Base-by-base conservation (phyloP, 2,888 invertebrate species). In the Metallyticus violacea region DNA sequence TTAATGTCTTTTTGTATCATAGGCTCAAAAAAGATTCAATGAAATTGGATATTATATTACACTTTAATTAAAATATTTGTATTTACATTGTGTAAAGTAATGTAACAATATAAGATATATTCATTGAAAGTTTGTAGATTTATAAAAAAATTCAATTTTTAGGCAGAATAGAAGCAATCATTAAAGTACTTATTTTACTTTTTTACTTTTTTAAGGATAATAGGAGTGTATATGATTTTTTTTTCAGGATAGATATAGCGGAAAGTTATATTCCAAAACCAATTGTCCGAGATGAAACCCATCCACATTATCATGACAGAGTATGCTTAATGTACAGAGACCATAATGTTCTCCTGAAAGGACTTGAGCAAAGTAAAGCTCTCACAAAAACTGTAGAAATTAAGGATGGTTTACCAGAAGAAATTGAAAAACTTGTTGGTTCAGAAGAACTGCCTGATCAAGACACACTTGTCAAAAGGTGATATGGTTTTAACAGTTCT, bases 361-460 rank as follows among this genome's bases (percentile, higher is more conserved):
- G 97, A 15, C 90, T 96, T 85, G 91, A 93, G 1, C 98, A 98
- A 92, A 97, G 97, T 0, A 95, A 96, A 92, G 92, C 95, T n/a
- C 92, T 98, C 6, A 96, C 97, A 3, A 98, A 98, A 90, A 94
- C 97, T 1, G 91, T 97, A 5, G 93, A 94, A 90, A 91, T 95
- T 87, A 92, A 94, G 88, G 92, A 94, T 79, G 93, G 92, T 87
- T 92, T 97, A 85, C 96, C 96, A 0, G 92, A 93, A 7, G 92
- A 92, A 88, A 92, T 96, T 86, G 92, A 94, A 90, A 93, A 89
- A 78, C 88, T 90, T n/a, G 81, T 89, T 22, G 88, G 89, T 29
- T 92, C 91, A 4, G 9, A 77, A 7, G 92, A 94, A 88, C 92
- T 94, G 0, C 92, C 94, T 0, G 92, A 92, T 85, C 90, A 91